A percentile compares a stretch with the other conserved stretches of the same genome.
These are phyloP conservation scores for Caenorhabditis inopinata DNA, from an alignment of 1,140 invertebrate species.

Conservation along the genomic window DNA sequence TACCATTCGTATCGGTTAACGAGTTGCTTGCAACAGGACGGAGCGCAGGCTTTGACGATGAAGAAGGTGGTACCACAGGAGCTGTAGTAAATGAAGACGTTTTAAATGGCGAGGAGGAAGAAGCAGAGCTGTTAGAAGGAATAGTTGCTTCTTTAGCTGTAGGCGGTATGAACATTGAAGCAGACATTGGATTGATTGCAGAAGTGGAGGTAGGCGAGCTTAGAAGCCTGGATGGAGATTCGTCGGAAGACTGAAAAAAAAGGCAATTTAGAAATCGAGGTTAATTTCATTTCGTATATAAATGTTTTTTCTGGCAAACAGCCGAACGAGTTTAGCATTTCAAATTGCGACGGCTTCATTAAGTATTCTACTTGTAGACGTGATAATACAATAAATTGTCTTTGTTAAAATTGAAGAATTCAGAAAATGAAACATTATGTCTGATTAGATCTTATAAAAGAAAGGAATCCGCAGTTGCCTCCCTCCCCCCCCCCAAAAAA, in stretches of 20 bases:
- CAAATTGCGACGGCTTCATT: too few relatives aligned
- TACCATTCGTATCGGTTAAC: not conserved
- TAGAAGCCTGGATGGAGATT: not conserved
- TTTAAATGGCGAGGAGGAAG: slow-evolving; percentile 2
- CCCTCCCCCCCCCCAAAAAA: too few relatives aligned
- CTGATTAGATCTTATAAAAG: too few relatives aligned
- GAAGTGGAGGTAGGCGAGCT: not conserved
- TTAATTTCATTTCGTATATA: too few relatives aligned
- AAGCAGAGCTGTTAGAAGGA: not conserved
- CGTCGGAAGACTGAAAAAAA: not conserved
- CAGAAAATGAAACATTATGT: too few relatives aligned
- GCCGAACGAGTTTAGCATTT: not conserved
- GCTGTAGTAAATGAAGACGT: not conserved
- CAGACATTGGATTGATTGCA: not conserved
- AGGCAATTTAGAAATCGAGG: not conserved
- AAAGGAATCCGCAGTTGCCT: too few relatives aligned
- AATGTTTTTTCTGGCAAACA: not conserved
- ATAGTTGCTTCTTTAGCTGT: not conserved
- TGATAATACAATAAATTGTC: too few relatives aligned
- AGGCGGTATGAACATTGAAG: not conserved
- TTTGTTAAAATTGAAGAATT: too few relatives aligned
- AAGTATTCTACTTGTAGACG: too few relatives aligned
- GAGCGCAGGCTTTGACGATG: not conserved
- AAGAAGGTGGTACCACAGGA: not conserved
- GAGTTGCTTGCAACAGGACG: not conserved